Percentiles rank a stretch among this genome's conserved stretches.
phyloP scores from a whole-genome alignment of 2,797 vertebrate species.

The Lepilemur septentrionalis region DNA sequence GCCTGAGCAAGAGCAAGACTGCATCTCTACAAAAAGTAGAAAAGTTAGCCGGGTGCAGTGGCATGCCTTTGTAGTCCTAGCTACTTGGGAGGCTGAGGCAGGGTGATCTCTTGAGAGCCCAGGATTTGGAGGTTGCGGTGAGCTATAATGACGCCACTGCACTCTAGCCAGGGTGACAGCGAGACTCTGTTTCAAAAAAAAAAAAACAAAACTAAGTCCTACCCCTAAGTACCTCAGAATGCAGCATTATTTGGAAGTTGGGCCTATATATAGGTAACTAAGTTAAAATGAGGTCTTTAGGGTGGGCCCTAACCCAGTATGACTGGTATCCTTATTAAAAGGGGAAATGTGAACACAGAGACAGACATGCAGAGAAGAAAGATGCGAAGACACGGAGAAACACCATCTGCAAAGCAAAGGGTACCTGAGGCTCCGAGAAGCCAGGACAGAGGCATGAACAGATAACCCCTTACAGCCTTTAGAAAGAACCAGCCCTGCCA shows the following conservation, averaged over 20 bases:
- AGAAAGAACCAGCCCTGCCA: not conserved
- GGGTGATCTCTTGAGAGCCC: too few relatives aligned
- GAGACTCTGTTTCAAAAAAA: too few relatives aligned
- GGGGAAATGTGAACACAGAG: not conserved
- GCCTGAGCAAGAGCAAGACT: too few relatives aligned
- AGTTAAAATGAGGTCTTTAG: not conserved
- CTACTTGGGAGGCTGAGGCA: too few relatives aligned
- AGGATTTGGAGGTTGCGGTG: too few relatives aligned
- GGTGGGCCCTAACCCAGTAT: not conserved
- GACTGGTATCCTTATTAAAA: not conserved
- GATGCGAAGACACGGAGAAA: not conserved
- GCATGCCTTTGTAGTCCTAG: too few relatives aligned
- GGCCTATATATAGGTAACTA: not conserved
- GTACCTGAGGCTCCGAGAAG: not conserved
- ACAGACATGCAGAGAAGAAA: not conserved
- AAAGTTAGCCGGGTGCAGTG: too few relatives aligned
- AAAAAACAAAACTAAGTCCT: not conserved
- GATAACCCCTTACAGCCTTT: not conserved
- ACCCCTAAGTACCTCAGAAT: not conserved
- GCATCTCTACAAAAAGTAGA: too few relatives aligned
- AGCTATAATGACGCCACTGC: too few relatives aligned
- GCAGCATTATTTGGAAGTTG: not conserved
- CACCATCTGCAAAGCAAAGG: not conserved
- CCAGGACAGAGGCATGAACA: not conserved
- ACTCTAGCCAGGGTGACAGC: too few relatives aligned